Evolutionary conservation across 2,113 vertebrate species (phyloP).

Genomic region (Eleginops maclovinus): DNA sequence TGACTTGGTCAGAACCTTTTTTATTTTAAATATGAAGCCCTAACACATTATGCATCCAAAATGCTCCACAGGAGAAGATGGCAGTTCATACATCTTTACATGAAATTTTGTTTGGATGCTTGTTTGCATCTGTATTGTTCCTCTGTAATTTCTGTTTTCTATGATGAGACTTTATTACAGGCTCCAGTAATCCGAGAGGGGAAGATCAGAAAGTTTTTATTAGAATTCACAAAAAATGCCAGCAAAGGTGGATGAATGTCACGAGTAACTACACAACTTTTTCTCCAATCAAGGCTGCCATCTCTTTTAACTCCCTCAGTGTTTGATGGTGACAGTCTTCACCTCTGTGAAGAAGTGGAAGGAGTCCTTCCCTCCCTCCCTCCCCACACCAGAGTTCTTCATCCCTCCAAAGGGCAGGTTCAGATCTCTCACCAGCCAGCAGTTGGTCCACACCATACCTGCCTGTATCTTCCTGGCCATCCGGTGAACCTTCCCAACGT

Average conservation of each 20-base stretch:
- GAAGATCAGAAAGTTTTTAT: not conserved
- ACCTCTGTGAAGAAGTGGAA: slow-evolving; percentile 97
- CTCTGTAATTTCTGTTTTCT: not conserved
- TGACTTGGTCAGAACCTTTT: not conserved
- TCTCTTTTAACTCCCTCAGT: slow-evolving; percentile 79
- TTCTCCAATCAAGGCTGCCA: not conserved
- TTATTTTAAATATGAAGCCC: not conserved
- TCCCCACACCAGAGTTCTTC: slow-evolving; percentile 94
- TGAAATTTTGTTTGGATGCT: not conserved
- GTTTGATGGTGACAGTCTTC: slow-evolving; percentile 93
- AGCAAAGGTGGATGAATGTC: not conserved
- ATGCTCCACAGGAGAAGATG: not conserved
- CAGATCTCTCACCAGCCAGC: slow-evolving; percentile 95
- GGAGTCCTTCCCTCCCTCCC: slow-evolving; percentile 95
- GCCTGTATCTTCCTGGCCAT: slow-evolving; percentile 89
- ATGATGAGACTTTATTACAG: slow-evolving; percentile 9
- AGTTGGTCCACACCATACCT: slow-evolving; percentile 97
- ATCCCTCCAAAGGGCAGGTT: slow-evolving; percentile 97
- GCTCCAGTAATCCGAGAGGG: not conserved
- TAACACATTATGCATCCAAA: not conserved
- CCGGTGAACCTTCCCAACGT: slow-evolving; percentile 89
- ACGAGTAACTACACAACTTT: slow-evolving; percentile 1
- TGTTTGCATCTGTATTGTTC: not conserved
- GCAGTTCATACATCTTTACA: not conserved
- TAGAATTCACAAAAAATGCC: not conserved